Percentiles rank a stretch among this genome's conserved stretches.
phyloP scores from a whole-genome alignment of 2,113 vertebrate genomes.

The Halichoeres trimaculatus region DNA sequence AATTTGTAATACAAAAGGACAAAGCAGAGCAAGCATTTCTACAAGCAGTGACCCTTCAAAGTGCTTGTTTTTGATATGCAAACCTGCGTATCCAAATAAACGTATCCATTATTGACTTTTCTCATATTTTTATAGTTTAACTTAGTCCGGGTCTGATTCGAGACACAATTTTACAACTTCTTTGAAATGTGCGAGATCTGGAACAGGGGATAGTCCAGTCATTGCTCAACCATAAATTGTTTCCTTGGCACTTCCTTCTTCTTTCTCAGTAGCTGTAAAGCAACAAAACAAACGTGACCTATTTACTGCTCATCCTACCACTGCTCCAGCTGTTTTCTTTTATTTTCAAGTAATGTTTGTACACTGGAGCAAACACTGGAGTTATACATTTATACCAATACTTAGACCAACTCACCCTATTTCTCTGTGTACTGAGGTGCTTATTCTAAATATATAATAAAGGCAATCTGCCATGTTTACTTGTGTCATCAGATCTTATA shows the following conservation, averaged over 20 bases:
- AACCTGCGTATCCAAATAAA: neutral
- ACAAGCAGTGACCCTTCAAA: neutral
- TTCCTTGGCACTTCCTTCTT: neutral
- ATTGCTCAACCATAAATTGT: neutral
- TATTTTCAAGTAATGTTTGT: neutral
- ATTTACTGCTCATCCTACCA: neutral
- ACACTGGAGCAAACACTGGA: neutral
- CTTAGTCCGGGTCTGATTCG: neutral
- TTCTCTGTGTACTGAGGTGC: neutral
- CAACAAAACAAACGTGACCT: neutral
- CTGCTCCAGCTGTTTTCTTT: neutral
- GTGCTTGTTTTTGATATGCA: neutral
- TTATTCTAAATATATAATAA: neutral
- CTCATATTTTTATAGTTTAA: neutral
- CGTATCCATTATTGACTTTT: neutral
- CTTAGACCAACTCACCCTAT: neutral
- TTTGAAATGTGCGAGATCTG: too few species aligned
- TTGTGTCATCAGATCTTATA: neutral
- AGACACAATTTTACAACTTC: too few species aligned
- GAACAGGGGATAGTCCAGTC: too few species aligned
- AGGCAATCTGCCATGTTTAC: neutral
- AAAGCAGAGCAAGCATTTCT: neutral
- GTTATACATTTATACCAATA: neutral
- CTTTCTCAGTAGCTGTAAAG: neutral
- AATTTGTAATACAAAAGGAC: too few species aligned